Evolutionary conservation across 2,797 vertebrate genomes (phyloP).

Genomic region (Myoxocephalus aenaeus): DNA sequence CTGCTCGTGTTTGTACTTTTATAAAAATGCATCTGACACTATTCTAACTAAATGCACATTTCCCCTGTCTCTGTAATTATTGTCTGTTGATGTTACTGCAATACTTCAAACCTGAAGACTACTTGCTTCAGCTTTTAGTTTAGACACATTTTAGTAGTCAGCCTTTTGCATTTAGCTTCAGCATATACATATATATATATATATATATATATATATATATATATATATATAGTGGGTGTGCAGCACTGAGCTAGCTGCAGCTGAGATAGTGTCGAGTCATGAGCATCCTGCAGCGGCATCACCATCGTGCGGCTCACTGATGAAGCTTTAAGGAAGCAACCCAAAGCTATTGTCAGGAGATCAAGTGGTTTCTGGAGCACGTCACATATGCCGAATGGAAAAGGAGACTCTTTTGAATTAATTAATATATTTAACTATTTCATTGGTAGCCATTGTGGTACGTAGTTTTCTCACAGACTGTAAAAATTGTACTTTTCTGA

Average conservation of each 20-base stretch:
- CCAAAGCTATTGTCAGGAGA: rapidly evolving
- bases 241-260: neutral
- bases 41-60: neutral
- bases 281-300: conserved; percentile 2
- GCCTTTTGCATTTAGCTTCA: neutral
- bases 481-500: neutral
- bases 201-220: too few relatives aligned
- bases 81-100: neutral
- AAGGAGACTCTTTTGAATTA: rapidly evolving
- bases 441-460: rapidly evolving
- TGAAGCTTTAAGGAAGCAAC: neutral
- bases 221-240: neutral
- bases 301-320: neutral
- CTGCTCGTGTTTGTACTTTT: neutral
- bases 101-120: neutral
- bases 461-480: rapidly evolving
- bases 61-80: rapidly evolving
- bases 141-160: neutral
- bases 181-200: too few relatives aligned
- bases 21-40: neutral
- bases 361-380: rapidly evolving
- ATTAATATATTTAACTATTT: rapidly evolving
- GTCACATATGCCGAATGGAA: neutral
- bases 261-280: conserved; percentile 52
- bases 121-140: neutral